Base-by-base conservation (phyloP, 2,113 vertebrate species). In the Ivindomyrus marchei region DNA sequence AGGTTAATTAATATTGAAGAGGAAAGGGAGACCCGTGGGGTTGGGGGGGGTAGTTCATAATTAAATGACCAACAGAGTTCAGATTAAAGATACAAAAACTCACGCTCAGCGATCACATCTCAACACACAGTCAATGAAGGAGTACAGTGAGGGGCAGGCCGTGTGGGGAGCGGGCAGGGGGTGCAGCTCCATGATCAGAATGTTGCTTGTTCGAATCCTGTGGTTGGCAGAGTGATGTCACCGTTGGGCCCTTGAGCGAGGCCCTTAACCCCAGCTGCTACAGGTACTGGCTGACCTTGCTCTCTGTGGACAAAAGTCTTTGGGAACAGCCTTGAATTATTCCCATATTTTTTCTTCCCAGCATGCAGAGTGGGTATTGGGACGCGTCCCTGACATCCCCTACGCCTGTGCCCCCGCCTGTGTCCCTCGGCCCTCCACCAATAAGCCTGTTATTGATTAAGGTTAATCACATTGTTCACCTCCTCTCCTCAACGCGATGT, bases 1-100 rank as follows among this genome's bases (percentile, higher is more conserved):
- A 95, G 94, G 94, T 95, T 95, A 95, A 96, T 96, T 95, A 96
- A 94, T 94, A 95, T 91, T 93, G 92, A 94, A 93, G 91, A 92
- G 93, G 90, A 86, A 88, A 92, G 90, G 9, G n/a, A 70, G 62
- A 70, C 62, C 62, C 1, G 62, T 13, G 58, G 46, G 90, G 31
- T 31, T 31, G 31, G 31, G 31, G 91, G 21, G 88, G 91, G 91
- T 74, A 90, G 53, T 86, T 91, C 45, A 92, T 91, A 92, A 93
- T 93, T 93, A 93, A 93, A 93, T 3, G 87, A 89, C 91, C 89
- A 91, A 90, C 87, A 24, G 91, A 93, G 92, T 92, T 94, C 92
- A 53, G 90, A 42, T 52, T 62, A 83, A 70, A 88, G 85, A 89
- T 53, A 70, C 53, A 74, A n/a, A 62, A 10, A 53, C 46, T 49